phyloP scores from a whole-genome alignment of 2,797 vertebrate genomes.

The Tragelaphus oryx region DNA sequence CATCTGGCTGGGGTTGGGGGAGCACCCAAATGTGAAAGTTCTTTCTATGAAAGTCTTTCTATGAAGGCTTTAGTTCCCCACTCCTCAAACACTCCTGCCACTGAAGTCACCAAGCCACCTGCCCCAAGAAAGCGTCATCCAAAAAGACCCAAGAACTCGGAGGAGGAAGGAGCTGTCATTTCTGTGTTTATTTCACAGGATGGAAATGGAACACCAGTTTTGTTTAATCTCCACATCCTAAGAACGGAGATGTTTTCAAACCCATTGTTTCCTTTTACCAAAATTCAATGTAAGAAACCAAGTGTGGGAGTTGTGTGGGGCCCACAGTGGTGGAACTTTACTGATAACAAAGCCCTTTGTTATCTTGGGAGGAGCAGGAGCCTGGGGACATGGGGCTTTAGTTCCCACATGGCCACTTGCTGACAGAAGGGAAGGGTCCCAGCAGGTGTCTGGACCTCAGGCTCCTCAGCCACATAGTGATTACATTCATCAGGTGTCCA shows the following conservation, averaged over 20 bases:
- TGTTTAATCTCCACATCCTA: background rate
- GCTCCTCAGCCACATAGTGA: background rate
- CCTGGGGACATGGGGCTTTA: background rate
- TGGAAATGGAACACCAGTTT: background rate
- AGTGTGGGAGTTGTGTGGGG: background rate
- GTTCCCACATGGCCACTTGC: accelerated
- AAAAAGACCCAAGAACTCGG: background rate
- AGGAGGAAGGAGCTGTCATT: background rate
- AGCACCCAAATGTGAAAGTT: background rate
- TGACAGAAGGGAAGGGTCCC: background rate
- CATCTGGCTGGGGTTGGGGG: too few species aligned
- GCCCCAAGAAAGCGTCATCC: background rate
- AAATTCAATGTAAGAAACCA: background rate
- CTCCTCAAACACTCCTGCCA: background rate
- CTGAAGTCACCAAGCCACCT: background rate
- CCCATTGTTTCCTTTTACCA: background rate
- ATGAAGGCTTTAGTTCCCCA: background rate
- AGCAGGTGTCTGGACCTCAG: background rate
- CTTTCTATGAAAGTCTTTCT: background rate
- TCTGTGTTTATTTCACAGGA: background rate
- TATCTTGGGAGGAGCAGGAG: background rate
- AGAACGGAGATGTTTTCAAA: background rate
- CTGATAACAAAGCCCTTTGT: background rate
- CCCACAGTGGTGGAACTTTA: too few species aligned
- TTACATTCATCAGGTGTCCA: background rate